Percentiles rank a stretch among this genome's conserved stretches.
These are phyloP conservation scores for Eublepharis macularius DNA, from an alignment of 2,113 vertebrate genomes.

Conservation along the genomic window DNA sequence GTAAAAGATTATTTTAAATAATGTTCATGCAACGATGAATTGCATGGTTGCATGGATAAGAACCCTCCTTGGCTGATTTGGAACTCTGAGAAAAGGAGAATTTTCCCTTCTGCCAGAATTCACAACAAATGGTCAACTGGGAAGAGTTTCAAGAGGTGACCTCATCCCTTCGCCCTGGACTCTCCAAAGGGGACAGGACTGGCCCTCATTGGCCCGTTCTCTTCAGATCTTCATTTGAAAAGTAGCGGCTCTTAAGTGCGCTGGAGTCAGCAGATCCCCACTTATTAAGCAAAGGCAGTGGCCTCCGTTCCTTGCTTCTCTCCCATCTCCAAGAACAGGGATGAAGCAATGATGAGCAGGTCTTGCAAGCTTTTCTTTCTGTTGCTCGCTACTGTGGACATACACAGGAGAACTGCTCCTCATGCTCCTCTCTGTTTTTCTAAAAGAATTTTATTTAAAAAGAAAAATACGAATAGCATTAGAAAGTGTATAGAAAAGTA, in stretches of 20 bases:
- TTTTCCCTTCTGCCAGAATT: neutral
- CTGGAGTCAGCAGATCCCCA: neutral
- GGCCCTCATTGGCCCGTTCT: neutral
- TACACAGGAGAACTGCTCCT: neutral
- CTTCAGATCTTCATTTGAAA: neutral
- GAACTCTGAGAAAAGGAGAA: neutral
- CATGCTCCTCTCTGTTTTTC: neutral
- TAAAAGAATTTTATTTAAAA: too few species aligned
- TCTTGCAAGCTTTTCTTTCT: neutral
- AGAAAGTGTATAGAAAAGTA: too few species aligned
- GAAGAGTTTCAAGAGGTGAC: neutral
- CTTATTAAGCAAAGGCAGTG: neutral
- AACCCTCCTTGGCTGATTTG: neutral
- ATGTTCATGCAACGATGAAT: too few species aligned
- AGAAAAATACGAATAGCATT: too few species aligned
- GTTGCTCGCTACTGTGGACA: neutral
- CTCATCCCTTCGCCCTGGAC: too few species aligned
- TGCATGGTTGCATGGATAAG: too few species aligned
- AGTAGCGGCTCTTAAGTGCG: neutral
- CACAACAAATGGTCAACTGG: neutral
- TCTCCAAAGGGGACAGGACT: neutral
- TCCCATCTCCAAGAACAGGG: neutral
- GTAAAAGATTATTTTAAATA: too few species aligned
- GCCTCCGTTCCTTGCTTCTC: too few species aligned
- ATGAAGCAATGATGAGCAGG: neutral